Percentiles rank a stretch among this genome's conserved stretches.
These are phyloP conservation scores for Pseudomyrmex cubaensis DNA, from an alignment of 1,140 invertebrate species.

Conservation along the genomic window DNA sequence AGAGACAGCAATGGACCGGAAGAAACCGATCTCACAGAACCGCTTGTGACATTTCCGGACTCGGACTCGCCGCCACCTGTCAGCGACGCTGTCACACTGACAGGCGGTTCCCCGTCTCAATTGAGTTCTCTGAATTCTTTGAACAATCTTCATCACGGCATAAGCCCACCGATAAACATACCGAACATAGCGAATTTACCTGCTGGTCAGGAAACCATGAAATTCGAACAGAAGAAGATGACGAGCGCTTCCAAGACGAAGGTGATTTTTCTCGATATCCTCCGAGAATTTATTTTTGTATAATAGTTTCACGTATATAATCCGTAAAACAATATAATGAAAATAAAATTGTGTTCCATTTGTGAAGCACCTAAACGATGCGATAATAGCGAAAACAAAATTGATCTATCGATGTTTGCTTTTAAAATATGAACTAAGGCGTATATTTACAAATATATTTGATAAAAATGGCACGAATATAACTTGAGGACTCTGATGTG, in stretches of 20 bases:
- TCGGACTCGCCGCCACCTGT: constrained; percentile 88
- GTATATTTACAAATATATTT: constrained; percentile 34
- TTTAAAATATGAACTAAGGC: constrained; percentile 22
- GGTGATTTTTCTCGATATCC: constrained; percentile 74
- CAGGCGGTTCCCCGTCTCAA: constrained; percentile 80
- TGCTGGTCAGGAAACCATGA: constrained; percentile 88
- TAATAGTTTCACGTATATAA: not conserved
- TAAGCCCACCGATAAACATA: constrained; percentile 79
- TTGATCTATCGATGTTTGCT: constrained; percentile 4
- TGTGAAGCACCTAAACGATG: too few species aligned
- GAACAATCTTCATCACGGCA: constrained; percentile 82
- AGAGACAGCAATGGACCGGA: constrained; percentile 79
- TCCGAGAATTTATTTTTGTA: not conserved
- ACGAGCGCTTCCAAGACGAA: constrained; percentile 93
- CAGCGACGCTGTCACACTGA: constrained; percentile 74
- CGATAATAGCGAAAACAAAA: constrained; percentile 34
- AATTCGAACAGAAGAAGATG: constrained; percentile 92
- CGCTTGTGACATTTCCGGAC: constrained; percentile 92
- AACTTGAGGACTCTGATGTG: constrained; percentile 10
- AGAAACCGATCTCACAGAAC: constrained; percentile 86
- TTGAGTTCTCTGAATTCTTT: constrained; percentile 82
- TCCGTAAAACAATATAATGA: not conserved
- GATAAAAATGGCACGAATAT: constrained; percentile 35
- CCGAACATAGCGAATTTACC: constrained; percentile 79
- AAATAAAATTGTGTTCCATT: not conserved